Evolutionary conservation across 2,888 invertebrate genomes (phyloP).

Genomic region (Drosophila niveifrons): DNA sequence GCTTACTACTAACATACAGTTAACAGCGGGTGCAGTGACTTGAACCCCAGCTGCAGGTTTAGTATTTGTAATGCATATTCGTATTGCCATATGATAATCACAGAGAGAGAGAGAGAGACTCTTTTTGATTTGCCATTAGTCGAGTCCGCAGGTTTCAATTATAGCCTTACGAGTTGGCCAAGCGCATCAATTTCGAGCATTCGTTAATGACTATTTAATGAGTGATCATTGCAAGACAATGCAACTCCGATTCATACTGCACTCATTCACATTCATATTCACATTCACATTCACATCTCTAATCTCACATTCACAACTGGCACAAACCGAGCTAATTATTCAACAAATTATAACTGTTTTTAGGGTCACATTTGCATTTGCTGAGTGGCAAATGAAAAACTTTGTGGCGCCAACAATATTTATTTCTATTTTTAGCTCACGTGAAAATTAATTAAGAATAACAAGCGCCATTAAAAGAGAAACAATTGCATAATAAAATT

Average conservation of each 20-base stretch:
- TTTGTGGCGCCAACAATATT: neutral
- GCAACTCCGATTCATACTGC: constrained; percentile 10
- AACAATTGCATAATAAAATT: neutral
- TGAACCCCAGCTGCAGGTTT: constrained; percentile 38
- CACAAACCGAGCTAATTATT: constrained; percentile 36
- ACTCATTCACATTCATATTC: constrained; percentile 22
- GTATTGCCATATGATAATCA: constrained; percentile 56
- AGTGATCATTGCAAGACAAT: constrained; percentile 48
- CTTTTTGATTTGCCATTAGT: constrained; percentile 56
- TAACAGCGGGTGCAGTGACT: constrained; percentile 50
- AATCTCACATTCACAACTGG: neutral
- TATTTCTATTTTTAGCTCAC: neutral
- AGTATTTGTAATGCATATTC: constrained; percentile 53
- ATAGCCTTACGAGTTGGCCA: constrained; percentile 53
- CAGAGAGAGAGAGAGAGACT: too few species aligned
- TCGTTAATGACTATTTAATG: constrained; percentile 55
- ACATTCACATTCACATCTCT: constrained; percentile 17
- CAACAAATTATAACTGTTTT: constrained; percentile 29
- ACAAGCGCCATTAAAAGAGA: neutral
- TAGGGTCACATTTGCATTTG: constrained; percentile 32
- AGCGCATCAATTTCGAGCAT: constrained; percentile 54
- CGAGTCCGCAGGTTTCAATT: constrained; percentile 45
- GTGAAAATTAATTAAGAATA: constrained; percentile 7
- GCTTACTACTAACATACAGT: too few species aligned
- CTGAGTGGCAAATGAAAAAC: neutral